These are phyloP conservation scores for Trachythela sp. DNA, from an alignment of 64 coral and sea anemone genomes.

Conservation along the genomic window DNA sequence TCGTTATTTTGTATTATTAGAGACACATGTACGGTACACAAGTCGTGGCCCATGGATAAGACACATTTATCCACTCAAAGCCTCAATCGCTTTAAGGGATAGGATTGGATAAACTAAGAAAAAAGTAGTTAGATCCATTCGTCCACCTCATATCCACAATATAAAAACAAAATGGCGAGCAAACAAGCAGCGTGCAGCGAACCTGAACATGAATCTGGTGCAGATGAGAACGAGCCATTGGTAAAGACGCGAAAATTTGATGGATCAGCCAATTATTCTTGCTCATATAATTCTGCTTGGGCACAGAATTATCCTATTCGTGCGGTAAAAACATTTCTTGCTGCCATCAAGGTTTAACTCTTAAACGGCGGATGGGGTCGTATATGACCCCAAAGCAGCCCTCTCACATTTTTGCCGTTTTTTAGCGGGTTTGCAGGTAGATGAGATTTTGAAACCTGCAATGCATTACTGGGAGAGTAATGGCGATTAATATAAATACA, in stretches of 20 bases:
- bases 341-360: slow-evolving; percentile 8
- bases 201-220: background rate
- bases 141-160: background rate
- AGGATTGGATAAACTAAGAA: too few species aligned
- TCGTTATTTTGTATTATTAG: background rate
- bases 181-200: background rate
- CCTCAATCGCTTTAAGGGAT: too few species aligned
- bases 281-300: slow-evolving; percentile 18
- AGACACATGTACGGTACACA: background rate
- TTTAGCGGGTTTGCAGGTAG: too few species aligned
- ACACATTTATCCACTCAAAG: too few species aligned
- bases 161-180: background rate
- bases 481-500: too few species aligned
- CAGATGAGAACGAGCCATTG: background rate
- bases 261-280: slow-evolving; percentile 12
- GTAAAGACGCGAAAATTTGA: slow-evolving; percentile 6
- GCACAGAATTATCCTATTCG: slow-evolving; percentile 8
- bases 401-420: too few species aligned
- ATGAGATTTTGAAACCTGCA: too few species aligned
- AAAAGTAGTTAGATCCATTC: too few species aligned
- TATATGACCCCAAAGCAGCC: too few species aligned
- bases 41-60: background rate
- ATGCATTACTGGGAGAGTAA: too few species aligned
- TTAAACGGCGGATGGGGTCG: too few species aligned
- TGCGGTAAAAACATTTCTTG: background rate